These are phyloP conservation scores for Acridotheres tristis DNA, from an alignment of 2,797 vertebrate species.

Conservation along the genomic window DNA sequence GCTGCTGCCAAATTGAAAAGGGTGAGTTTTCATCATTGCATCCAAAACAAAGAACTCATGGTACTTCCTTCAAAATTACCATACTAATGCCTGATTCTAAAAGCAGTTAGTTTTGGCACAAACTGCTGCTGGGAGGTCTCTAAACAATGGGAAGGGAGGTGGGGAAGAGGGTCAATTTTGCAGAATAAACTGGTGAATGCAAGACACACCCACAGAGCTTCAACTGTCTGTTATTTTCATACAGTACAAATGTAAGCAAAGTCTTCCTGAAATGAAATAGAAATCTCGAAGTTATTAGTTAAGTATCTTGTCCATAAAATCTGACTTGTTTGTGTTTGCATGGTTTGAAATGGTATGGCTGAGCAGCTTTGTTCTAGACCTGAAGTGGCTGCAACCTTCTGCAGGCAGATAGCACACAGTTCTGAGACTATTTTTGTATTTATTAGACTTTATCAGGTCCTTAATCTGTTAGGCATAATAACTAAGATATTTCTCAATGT, in stretches of 20 bases:
- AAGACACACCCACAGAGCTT: neutral
- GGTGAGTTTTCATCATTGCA: conserved; percentile 69
- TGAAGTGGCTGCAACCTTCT: neutral
- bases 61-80: conserved; percentile 44
- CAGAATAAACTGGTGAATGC: neutral
- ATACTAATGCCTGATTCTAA: neutral
- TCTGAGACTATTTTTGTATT: neutral
- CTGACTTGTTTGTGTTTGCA: neutral
- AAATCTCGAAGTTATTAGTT: neutral
- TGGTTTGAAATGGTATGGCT: neutral
- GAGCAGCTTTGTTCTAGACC: neutral
- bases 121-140: neutral
- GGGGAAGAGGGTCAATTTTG: neutral
- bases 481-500: neutral
- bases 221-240: neutral
- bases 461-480: neutral
- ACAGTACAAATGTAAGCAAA: neutral
- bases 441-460: neutral
- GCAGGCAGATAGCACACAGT: neutral
- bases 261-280: neutral
- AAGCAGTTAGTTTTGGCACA: neutral
- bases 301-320: neutral
- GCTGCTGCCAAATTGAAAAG: conserved; percentile 81
- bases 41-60: conserved; percentile 31
- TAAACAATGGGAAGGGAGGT: neutral